A percentile compares a stretch with the other conserved stretches of the same genome.
phyloP scores from a whole-genome alignment of 2,888 invertebrate species.

The Emmelina monodactyla region DNA sequence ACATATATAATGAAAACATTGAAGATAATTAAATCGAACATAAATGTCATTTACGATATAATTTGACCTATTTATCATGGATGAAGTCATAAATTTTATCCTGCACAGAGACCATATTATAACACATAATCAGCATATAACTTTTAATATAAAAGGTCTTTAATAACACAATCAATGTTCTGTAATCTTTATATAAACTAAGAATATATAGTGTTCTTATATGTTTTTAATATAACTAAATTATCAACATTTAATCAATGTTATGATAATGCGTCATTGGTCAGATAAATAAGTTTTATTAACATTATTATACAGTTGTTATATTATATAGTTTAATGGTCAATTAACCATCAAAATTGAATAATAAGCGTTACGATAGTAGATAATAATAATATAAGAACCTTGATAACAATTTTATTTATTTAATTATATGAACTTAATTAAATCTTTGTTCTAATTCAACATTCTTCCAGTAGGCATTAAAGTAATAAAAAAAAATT shows the following conservation, averaged over 20 bases:
- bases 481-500: too few relatives aligned
- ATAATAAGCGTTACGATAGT: too few relatives aligned
- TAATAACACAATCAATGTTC: conserved; percentile 32
- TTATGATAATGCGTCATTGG: too few relatives aligned
- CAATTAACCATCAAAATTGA: too few relatives aligned
- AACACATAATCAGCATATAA: conserved; percentile 1
- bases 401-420: too few relatives aligned
- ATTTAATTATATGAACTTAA: too few relatives aligned
- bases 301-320: too few relatives aligned
- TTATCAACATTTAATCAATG: background rate
- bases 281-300: too few relatives aligned
- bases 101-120: conserved; percentile 12
- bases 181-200: conserved; percentile 26
- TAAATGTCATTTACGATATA: conserved; percentile 49
- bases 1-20: conserved; percentile 46
- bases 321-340: too few relatives aligned
- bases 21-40: conserved; percentile 54
- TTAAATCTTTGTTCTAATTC: too few relatives aligned
- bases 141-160: conserved; percentile 20
- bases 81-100: conserved; percentile 61
- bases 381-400: too few relatives aligned
- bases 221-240: background rate
- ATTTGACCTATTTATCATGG: conserved; percentile 51
- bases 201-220: conserved; percentile 11
- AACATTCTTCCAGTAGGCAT: too few relatives aligned